A percentile compares a stretch with the other conserved stretches of the same genome.
phyloP scores from a whole-genome alignment of 1,140 invertebrate species.

The Leptopilina boulardi region DNA sequence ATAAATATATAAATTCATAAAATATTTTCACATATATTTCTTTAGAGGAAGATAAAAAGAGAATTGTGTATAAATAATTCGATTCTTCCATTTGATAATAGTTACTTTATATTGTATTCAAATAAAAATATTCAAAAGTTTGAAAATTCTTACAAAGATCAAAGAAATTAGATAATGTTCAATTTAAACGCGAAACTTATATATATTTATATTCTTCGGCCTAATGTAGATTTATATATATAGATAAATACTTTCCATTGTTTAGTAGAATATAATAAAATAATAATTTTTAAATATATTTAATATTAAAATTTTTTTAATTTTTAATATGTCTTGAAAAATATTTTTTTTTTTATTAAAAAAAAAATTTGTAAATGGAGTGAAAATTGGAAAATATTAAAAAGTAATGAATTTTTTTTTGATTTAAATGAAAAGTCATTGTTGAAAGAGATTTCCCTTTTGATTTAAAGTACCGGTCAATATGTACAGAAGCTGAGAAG shows the following conservation, averaged over 20 bases:
- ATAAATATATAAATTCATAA: not conserved
- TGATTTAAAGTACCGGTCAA: not conserved
- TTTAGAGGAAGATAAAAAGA: no score
- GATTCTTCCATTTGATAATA: not conserved
- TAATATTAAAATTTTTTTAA: no score
- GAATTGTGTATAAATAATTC: not conserved
- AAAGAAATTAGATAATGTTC: not conserved
- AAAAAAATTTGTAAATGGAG: no score
- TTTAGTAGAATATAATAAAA: not conserved
- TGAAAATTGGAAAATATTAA: no score
- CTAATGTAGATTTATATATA: not conserved
- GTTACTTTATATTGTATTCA: not conserved
- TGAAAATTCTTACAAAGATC: not conserved
- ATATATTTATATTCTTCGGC: not conserved
- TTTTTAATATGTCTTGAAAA: no score
- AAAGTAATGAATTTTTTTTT: not conserved
- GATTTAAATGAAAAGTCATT: not conserved
- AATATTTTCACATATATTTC: not conserved
- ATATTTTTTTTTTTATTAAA: no score
- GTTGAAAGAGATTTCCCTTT: conserved; percentile 1
- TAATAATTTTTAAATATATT: not conserved
- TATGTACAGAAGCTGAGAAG: conserved; percentile 10
- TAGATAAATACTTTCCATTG: not conserved
- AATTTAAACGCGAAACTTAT: not conserved
- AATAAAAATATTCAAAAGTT: not conserved